Conservation (phyloP, 1,140 invertebrate species). For the Drosophila punjabiensis region DNA sequence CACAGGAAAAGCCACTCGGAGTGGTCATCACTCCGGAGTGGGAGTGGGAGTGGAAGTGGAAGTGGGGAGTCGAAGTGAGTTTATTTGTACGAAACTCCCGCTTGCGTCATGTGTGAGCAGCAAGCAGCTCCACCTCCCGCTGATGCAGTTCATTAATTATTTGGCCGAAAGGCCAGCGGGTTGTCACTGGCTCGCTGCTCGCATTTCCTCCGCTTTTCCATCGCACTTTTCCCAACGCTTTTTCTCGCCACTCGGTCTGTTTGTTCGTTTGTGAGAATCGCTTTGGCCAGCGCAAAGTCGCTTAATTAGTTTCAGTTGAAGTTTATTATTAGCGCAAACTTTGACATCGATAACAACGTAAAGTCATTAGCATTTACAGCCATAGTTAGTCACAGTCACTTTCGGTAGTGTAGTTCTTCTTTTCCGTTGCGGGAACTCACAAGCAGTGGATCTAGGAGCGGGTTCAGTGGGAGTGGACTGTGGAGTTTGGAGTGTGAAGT, state of each 20-base stretch:
- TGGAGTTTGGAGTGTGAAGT: background rate
- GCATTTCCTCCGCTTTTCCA: slow-evolving; percentile 25
- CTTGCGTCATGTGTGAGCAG: slow-evolving; percentile 69
- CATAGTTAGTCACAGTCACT: slow-evolving; percentile 32
- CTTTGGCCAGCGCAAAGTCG: slow-evolving; percentile 63
- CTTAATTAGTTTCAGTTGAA: slow-evolving; percentile 79
- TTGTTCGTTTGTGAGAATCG: slow-evolving; percentile 35
- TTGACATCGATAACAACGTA: slow-evolving; percentile 82
- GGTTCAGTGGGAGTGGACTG: background rate
- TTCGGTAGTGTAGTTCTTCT: slow-evolving; percentile 21
- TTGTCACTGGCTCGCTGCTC: slow-evolving; percentile 30
- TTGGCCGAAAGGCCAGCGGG: slow-evolving; percentile 56
- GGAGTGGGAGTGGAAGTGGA: slow-evolving; percentile 5
- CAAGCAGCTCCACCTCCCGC: slow-evolving; percentile 19
- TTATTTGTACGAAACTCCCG: slow-evolving; percentile 44
- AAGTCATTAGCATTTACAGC: slow-evolving; percentile 76
- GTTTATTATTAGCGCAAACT: slow-evolving; percentile 80
- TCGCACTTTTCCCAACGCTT: slow-evolving; percentile 9
- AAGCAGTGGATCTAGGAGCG: background rate
- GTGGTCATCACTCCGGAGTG: slow-evolving; percentile 50
- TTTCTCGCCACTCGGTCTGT: slow-evolving; percentile 5
- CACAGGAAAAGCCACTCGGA: slow-evolving; percentile 33
- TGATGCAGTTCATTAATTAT: slow-evolving; percentile 82
- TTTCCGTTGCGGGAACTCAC: background rate
- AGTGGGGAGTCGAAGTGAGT: slow-evolving; percentile 19